phyloP scores from a whole-genome alignment of 1,140 invertebrate species.

The Cephus cinctus region DNA sequence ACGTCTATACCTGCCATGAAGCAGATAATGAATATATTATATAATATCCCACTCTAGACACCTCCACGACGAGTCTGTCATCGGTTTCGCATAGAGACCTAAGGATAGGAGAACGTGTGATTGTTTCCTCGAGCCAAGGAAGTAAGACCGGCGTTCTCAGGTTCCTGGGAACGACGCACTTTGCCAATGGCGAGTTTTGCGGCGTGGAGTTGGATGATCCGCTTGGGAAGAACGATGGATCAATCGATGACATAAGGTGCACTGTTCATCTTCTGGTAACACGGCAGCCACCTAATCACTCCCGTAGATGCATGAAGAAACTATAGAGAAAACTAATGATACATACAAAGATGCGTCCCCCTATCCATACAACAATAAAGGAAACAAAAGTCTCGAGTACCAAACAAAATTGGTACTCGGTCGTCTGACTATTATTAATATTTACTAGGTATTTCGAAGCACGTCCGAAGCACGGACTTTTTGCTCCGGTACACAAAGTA shows the following conservation, averaged over 20 bases:
- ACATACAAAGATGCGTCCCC: background rate
- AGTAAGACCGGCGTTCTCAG: constrained; percentile 85
- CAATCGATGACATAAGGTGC: constrained; percentile 82
- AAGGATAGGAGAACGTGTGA: constrained; percentile 85
- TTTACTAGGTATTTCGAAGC: constrained; percentile 90
- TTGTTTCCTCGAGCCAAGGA: constrained; percentile 82
- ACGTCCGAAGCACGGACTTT: constrained; percentile 84
- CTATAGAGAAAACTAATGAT: too few species aligned
- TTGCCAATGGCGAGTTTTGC: constrained; percentile 90
- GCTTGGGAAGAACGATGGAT: constrained; percentile 93
- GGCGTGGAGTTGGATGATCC: constrained; percentile 94
- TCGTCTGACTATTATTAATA: too few species aligned
- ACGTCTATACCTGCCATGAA: too few species aligned
- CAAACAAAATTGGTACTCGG: too few species aligned
- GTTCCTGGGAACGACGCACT: constrained; percentile 84
- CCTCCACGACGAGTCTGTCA: constrained; percentile 62
- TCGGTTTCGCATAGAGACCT: constrained; percentile 60
- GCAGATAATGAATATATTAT: too few species aligned
- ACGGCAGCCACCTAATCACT: too few species aligned
- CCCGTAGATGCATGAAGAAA: too few species aligned
- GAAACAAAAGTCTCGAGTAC: background rate
- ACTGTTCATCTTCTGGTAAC: background rate
- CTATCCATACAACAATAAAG: background rate
- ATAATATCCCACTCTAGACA: too few species aligned
- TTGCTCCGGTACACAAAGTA: constrained; percentile 88